Evolutionary conservation across 2,888 invertebrate genomes (phyloP), one percentile per base, ranked within the genome.

Genomic region (Lepidocyrtinus sp.): DNA sequence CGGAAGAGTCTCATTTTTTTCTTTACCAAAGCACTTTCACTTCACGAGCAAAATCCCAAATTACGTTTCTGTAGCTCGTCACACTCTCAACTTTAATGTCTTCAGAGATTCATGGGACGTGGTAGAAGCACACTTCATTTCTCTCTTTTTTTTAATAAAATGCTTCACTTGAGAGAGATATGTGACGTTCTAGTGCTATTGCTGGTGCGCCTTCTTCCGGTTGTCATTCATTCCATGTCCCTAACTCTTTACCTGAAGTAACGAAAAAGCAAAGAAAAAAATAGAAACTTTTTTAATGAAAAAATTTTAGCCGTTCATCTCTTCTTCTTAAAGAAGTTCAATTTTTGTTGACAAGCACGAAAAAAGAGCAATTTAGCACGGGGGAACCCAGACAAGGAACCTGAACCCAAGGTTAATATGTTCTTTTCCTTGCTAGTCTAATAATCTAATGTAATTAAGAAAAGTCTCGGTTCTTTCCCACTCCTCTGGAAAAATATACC

Each of bases 1-100:
- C 86, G 84, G 81, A 86, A 86, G 1, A 86, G 77, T 63, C 86
- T 76, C 86, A 86, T 86, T 21, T 65, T 21, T 62, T 50, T 62
- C 46, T 68, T n/a, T 46, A n/a, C n/a, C n/a, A n/a, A n/a, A n/a
- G n/a, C 59, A 15, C 22, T 69, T 65, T 75, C 65, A 55, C 27
- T 67, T 61, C 50, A 59, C 24, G 36, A 21, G 17, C 21, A 27
- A 24, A 55, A 17, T n/a, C n/a, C n/a, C n/a, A n/a, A 26, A 19
- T 26, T 7, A 26, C 50, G 22, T 50, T 68, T 25, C 5, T 9
- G 5, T 25, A 5, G 25, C 5, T 2, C 25, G 2, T 3, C 26
- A 15, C 63, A 22, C 63, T 9, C 15, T 5, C 19, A 2, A 19
- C 65, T 36, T 45, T 61, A 19, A 22, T 22, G 17, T 69, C 62